These are phyloP conservation scores for Pholis gunnellus DNA, from an alignment of 2,113 vertebrate genomes.

Conservation along the genomic window DNA sequence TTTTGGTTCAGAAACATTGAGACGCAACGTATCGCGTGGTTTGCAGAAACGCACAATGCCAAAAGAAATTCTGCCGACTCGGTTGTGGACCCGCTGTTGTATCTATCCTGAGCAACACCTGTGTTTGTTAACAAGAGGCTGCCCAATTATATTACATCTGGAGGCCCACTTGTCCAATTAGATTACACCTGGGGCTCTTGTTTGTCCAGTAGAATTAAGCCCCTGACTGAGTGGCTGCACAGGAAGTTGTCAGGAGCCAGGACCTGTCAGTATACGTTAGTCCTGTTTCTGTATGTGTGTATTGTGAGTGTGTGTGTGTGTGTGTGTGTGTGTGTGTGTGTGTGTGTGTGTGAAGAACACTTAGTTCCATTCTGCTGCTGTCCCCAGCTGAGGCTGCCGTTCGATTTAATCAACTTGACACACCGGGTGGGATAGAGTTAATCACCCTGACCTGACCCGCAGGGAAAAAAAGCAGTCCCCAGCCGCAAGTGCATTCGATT, in stretches of 20 bases:
- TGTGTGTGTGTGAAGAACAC: conserved; percentile 24
- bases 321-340: conserved; percentile 1
- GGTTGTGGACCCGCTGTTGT: background rate
- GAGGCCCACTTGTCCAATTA: conserved; percentile 31
- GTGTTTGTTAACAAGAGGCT: conserved; percentile 22
- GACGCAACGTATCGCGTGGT: background rate
- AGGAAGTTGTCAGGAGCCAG: conserved; percentile 33
- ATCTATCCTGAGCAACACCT: background rate
- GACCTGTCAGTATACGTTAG: conserved; percentile 42
- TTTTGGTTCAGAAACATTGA: too few species aligned
- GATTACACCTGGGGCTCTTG: background rate
- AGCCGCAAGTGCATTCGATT: conserved; percentile 9
- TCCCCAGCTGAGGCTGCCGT: conserved; percentile 17
- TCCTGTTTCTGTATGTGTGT: background rate
- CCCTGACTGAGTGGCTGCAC: background rate
- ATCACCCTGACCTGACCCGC: conserved; percentile 33
- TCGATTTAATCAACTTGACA: conserved; percentile 50
- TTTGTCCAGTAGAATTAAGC: conserved; percentile 46
- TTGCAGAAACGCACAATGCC: background rate
- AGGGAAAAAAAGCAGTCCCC: background rate
- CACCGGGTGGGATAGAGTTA: conserved; percentile 44
- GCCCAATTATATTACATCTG: conserved; percentile 18
- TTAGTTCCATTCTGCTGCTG: conserved; percentile 7
- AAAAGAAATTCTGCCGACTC: background rate
- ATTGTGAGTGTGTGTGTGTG: background rate